Conservation (phyloP, 92 coral and sea anemone genomes). For the Meandrina meandrites region DNA sequence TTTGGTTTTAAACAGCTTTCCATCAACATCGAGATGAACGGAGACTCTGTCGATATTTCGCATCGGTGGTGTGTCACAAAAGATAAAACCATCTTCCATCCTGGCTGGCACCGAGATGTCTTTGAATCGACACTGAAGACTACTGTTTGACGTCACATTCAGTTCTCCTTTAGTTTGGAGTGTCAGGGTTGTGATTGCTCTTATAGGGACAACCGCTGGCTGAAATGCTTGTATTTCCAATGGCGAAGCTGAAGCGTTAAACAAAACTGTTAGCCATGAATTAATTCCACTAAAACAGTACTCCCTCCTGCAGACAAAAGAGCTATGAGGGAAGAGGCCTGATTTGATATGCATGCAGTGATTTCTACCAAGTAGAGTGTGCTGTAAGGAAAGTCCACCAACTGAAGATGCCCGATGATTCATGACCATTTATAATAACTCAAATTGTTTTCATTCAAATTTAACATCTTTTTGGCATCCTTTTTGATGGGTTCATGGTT, state of each 20-base stretch:
- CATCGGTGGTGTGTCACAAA: slow-evolving; percentile 72
- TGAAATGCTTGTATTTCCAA: slow-evolving; percentile 50
- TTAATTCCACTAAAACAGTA: too few relatives aligned
- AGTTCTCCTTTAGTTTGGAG: slow-evolving; percentile 54
- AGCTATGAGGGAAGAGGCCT: too few relatives aligned
- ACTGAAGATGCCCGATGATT: too few relatives aligned
- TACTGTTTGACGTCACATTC: slow-evolving; percentile 48
- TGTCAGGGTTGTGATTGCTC: slow-evolving; percentile 52
- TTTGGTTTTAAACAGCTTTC: slow-evolving; percentile 59
- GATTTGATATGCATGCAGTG: too few relatives aligned
- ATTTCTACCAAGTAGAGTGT: too few relatives aligned
- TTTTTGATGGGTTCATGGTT: too few relatives aligned
- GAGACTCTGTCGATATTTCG: slow-evolving; percentile 48
- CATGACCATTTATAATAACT: too few relatives aligned
- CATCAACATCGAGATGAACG: slow-evolving; percentile 64
- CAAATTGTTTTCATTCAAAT: too few relatives aligned
- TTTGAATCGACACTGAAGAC: slow-evolving; percentile 56
- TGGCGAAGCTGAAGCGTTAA: slow-evolving; percentile 17
- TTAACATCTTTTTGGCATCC: too few relatives aligned
- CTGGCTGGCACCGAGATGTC: slow-evolving; percentile 66
- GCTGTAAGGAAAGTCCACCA: too few relatives aligned
- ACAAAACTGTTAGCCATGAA: too few relatives aligned
- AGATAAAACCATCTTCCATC: slow-evolving; percentile 42
- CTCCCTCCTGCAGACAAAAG: too few relatives aligned
- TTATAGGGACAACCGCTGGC: slow-evolving; percentile 62